Evolutionary conservation across 2,113 vertebrate species (phyloP).

Genomic region (Myiopsitta monachus): DNA sequence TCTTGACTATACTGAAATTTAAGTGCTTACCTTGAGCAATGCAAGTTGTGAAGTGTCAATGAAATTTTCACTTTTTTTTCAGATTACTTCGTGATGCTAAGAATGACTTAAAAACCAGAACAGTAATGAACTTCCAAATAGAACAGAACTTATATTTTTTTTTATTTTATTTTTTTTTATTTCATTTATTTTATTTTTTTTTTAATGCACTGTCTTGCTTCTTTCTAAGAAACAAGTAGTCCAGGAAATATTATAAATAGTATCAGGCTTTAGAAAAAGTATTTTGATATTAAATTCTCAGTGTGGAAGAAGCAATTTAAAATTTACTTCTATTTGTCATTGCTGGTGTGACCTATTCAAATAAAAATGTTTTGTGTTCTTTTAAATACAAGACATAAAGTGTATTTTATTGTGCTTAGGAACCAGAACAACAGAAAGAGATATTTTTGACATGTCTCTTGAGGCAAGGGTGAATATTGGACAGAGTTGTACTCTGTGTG

Average conservation of each 20-base stretch:
- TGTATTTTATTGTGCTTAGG: not conserved
- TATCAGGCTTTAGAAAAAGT: not conserved
- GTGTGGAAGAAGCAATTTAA: not conserved
- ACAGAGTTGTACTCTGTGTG: not conserved
- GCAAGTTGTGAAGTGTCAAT: not conserved
- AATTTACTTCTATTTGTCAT: not conserved
- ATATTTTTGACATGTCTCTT: not conserved
- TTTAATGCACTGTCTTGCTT: not conserved
- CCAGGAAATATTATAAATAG: not conserved
- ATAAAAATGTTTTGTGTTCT: not conserved
- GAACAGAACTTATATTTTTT: not conserved
- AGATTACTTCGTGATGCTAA: not conserved
- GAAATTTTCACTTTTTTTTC: not conserved
- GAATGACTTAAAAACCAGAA: not conserved
- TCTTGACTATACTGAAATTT: not conserved
- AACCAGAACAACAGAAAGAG: not conserved
- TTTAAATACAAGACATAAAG: not conserved
- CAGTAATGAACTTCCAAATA: not conserved
- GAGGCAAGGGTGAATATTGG: not conserved
- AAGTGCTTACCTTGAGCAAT: not conserved
- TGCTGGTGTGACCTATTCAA: not conserved
- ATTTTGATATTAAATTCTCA: not conserved
- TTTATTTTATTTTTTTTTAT: not conserved
- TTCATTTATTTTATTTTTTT: no score
- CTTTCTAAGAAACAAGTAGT: not conserved